A percentile compares a stretch with the other conserved stretches of the same genome.
Conservation (phyloP, 2,797 vertebrate genomes). For the Falco berigora region DNA sequence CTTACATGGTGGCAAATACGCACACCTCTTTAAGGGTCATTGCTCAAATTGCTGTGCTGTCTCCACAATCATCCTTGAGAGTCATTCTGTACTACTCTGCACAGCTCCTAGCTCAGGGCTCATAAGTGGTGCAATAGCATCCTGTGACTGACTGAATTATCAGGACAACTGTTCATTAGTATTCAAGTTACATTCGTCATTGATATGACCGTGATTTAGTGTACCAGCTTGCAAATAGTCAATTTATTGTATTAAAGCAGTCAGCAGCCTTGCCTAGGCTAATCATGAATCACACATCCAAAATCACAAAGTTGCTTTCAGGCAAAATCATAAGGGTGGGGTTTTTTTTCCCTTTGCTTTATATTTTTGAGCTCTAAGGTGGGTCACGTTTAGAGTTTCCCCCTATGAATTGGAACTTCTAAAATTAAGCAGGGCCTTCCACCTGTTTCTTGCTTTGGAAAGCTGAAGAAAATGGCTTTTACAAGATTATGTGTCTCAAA, state of each 20-base stretch:
- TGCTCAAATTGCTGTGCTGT: background rate
- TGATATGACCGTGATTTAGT: background rate
- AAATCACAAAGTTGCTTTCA: background rate
- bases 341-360: background rate
- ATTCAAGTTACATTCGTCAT: background rate
- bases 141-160: background rate
- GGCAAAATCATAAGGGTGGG: background rate
- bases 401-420: background rate
- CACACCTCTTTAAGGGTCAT: background rate
- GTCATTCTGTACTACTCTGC: background rate
- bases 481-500: background rate
- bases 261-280: background rate
- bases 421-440: background rate
- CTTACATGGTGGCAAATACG: background rate
- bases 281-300: background rate
- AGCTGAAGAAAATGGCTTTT: background rate
- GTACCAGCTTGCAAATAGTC: background rate
- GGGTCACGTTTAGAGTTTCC: background rate
- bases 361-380: background rate
- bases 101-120: background rate
- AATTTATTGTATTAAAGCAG: background rate
- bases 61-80: background rate
- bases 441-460: background rate
- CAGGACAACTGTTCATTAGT: background rate
- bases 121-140: background rate